Percentiles rank a stretch among this genome's conserved stretches.
Conservation (phyloP, 2,113 vertebrate genomes). For the Varanus salvator region DNA sequence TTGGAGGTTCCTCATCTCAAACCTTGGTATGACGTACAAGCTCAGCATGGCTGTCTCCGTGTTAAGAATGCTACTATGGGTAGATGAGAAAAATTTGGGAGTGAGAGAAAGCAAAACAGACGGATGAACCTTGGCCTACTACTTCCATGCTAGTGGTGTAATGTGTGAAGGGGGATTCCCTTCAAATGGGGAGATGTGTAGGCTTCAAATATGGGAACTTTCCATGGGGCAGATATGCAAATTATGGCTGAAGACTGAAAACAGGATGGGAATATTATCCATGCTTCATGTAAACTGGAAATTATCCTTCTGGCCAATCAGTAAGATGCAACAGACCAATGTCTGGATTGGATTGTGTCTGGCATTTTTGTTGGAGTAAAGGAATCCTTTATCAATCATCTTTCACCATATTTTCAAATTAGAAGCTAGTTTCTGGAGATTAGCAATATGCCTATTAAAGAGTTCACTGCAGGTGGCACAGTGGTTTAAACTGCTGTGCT, state of each 20-base stretch:
- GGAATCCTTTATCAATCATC: neutral
- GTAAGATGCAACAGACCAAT: neutral
- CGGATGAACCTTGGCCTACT: too few relatives aligned
- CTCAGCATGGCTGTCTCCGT: too few relatives aligned
- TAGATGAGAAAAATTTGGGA: too few relatives aligned
- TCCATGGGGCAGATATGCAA: neutral
- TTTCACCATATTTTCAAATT: constrained; percentile 26
- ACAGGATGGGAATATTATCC: neutral
- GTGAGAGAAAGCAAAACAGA: too few relatives aligned
- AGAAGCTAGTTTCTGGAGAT: constrained; percentile 10
- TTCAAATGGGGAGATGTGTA: neutral
- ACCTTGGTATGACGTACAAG: too few relatives aligned
- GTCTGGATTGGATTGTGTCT: neutral
- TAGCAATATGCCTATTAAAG: neutral
- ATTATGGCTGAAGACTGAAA: neutral
- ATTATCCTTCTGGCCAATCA: neutral
- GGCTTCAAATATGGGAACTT: neutral
- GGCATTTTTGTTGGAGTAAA: neutral
- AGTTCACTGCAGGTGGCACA: neutral
- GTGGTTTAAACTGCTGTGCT: too few relatives aligned
- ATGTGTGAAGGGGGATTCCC: neutral
- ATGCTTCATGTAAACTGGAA: neutral
- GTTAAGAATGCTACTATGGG: too few relatives aligned
- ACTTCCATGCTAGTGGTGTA: neutral
- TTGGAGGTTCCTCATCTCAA: too few relatives aligned